These are phyloP conservation scores for Ennomos fuscantarius DNA, from an alignment of 2,888 invertebrate genomes.

Conservation along the genomic window DNA sequence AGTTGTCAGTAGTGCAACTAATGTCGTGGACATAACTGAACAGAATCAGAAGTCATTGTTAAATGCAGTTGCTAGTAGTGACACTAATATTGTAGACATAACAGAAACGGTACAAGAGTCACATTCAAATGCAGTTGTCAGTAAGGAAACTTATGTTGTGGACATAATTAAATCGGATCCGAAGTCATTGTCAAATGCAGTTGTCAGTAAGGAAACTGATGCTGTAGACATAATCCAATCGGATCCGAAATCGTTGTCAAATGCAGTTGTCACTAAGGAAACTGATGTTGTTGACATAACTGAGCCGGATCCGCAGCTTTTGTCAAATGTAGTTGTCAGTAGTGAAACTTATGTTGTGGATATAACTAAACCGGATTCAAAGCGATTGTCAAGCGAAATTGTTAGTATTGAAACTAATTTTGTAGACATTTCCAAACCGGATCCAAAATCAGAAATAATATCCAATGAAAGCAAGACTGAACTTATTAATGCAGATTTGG, in stretches of 20 bases:
- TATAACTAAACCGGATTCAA: neutral
- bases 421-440: conserved; percentile 1
- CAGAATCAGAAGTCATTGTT: neutral
- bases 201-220: conserved; percentile 1
- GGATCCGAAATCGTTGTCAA: neutral
- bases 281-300: conserved; percentile 1
- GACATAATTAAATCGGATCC: neutral
- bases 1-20: conserved; percentile 1
- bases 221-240: neutral
- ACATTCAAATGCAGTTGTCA: neutral
- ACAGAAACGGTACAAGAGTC: neutral
- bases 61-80: conserved; percentile 1
- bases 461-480: neutral
- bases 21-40: conserved; percentile 1
- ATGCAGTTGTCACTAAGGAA: conserved; percentile 1
- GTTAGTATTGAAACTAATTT: conserved; percentile 1
- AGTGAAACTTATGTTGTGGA: conserved; percentile 1
- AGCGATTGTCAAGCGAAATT: neutral
- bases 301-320: neutral
- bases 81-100: conserved; percentile 5
- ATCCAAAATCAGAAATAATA: conserved; percentile 6
- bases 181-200: neutral
- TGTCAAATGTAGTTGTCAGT: neutral
- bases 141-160: conserved; percentile 2
- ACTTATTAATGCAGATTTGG: conserved; percentile 1